Evolutionary conservation across 2,888 invertebrate genomes (phyloP).

Genomic region (Stegophylla sp.): DNA sequence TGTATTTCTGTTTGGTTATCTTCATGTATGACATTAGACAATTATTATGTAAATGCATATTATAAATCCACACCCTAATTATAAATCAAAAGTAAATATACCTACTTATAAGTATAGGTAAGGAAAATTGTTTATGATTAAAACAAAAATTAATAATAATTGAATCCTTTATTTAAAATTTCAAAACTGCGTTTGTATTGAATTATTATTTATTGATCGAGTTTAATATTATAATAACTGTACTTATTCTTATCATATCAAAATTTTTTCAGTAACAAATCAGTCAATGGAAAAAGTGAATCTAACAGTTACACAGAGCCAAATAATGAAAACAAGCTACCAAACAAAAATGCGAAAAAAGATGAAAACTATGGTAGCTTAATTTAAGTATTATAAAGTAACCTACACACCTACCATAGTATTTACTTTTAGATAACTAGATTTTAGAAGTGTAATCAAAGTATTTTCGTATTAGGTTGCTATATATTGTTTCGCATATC

Average conservation of each 20-base stretch:
- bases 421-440: conserved; percentile 1
- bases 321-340: conserved; percentile 42
- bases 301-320: conserved; percentile 2
- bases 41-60: no score
- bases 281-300: conserved; percentile 53
- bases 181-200: no score
- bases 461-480: conserved; percentile 10
- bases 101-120: no score
- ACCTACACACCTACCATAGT: background rate
- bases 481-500: conserved; percentile 33
- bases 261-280: conserved; percentile 40
- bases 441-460: background rate
- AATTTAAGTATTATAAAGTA: conserved; percentile 42
- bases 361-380: conserved; percentile 43
- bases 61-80: no score
- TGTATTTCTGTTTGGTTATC: no score
- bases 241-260: background rate
- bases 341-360: conserved; percentile 18
- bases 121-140: no score
- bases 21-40: no score
- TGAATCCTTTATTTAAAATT: no score
- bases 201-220: background rate
- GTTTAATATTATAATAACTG: background rate
- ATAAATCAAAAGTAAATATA: no score
- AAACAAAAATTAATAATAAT: no score